Percentiles rank a stretch among this genome's conserved stretches.
phyloP scores from a whole-genome alignment of 2,113 vertebrate species.

The Pipa parva region DNA sequence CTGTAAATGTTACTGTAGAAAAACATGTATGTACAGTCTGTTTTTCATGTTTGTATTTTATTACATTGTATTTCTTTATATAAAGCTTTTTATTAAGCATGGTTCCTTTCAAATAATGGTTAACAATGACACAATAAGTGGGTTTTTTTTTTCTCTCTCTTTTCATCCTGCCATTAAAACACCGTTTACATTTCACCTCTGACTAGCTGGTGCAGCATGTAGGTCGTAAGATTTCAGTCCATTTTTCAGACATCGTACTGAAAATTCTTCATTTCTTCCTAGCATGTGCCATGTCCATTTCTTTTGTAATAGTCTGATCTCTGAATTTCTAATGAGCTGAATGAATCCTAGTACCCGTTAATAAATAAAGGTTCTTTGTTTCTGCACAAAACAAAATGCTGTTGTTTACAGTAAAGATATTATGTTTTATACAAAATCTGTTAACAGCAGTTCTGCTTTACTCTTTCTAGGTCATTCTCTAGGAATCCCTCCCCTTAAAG shows the following conservation, averaged over 20 bases:
- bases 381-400: too few relatives aligned
- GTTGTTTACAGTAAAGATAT: too few relatives aligned
- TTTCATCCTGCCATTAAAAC: not conserved
- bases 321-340: not conserved
- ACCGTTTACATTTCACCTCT: not conserved
- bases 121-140: not conserved
- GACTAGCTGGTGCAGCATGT: not conserved
- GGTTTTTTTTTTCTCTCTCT: not conserved
- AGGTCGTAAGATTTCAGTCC: not conserved
- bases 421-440: too few relatives aligned
- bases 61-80: slow-evolving; percentile 16
- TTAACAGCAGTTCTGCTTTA: too few relatives aligned
- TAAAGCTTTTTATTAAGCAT: slow-evolving; percentile 21
- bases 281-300: not conserved
- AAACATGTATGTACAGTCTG: slow-evolving; percentile 26
- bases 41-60: slow-evolving; percentile 30
- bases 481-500: too few relatives aligned
- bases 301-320: not conserved
- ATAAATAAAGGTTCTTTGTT: too few relatives aligned
- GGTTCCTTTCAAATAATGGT: slow-evolving; percentile 7
- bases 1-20: slow-evolving; percentile 37
- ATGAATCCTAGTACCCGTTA: too few relatives aligned
- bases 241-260: not conserved
- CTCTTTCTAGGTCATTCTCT: too few relatives aligned
- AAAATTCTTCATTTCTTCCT: not conserved